Percentiles rank a stretch among this genome's conserved stretches.
phyloP scores from a whole-genome alignment of 2,113 vertebrate species.

The Ceuthmochares aereus region DNA sequence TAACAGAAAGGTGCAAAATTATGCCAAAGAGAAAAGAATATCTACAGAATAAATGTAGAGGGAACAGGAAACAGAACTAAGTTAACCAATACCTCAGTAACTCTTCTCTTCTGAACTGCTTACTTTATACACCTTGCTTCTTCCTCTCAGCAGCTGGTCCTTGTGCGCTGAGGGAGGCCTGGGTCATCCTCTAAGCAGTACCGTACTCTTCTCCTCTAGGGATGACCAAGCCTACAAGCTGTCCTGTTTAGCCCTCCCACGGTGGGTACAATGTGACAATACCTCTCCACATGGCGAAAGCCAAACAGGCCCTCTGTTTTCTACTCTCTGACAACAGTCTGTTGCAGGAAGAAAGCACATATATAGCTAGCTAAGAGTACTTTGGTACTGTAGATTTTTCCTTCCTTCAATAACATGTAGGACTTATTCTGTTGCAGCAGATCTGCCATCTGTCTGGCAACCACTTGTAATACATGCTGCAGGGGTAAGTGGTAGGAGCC shows the following conservation, averaged over 20 bases:
- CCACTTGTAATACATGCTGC: neutral
- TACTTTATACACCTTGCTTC: neutral
- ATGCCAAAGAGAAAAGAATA: neutral
- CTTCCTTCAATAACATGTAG: neutral
- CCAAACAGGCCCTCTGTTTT: neutral
- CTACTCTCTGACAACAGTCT: neutral
- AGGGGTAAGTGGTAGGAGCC: neutral
- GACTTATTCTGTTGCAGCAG: neutral
- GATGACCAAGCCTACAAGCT: neutral
- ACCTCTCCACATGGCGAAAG: neutral
- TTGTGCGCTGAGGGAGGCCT: neutral
- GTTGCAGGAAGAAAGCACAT: neutral
- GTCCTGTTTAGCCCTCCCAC: neutral
- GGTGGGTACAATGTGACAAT: accelerated
- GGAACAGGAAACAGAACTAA: neutral
- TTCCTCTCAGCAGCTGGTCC: neutral
- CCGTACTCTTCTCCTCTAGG: neutral
- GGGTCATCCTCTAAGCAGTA: neutral
- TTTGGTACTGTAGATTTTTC: neutral
- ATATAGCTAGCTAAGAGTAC: neutral
- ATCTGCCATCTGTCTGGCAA: neutral
- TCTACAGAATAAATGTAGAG: neutral
- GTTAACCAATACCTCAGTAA: neutral
- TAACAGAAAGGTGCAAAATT: neutral
- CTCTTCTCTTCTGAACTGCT: neutral